A percentile compares a stretch with the other conserved stretches of the same genome.
These are phyloP conservation scores for Rhodophaea formosa DNA, from an alignment of 2,888 invertebrate genomes.

Conservation along the genomic window DNA sequence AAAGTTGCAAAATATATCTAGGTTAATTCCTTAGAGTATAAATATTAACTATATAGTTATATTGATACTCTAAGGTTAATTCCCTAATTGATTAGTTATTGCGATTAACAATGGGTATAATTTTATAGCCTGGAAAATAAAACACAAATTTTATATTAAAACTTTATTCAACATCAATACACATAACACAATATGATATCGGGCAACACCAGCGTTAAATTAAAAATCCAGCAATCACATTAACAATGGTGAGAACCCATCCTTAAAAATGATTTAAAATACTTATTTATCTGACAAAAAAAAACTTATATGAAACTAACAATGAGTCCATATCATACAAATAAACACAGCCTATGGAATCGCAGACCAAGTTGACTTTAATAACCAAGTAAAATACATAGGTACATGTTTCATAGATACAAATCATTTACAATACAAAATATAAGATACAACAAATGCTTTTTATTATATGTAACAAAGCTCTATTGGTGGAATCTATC, in stretches of 20 bases:
- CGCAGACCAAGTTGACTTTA: conserved; percentile 64
- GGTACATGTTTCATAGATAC: too few species aligned
- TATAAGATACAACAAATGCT: too few species aligned
- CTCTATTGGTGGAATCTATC: too few species aligned
- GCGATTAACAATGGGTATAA: background rate
- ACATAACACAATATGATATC: conserved; percentile 40
- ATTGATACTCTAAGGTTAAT: too few species aligned
- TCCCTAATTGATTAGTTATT: background rate
- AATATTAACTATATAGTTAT: too few species aligned
- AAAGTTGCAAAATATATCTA: too few species aligned
- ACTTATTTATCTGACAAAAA: conserved; percentile 37
- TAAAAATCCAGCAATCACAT: conserved; percentile 21
- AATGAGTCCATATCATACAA: conserved; percentile 57
- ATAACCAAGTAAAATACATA: conserved; percentile 36
- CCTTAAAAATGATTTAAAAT: conserved; percentile 35
- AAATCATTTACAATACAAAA: too few species aligned
- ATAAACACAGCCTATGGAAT: conserved; percentile 78
- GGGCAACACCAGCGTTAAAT: conserved; percentile 40
- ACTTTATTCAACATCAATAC: conserved; percentile 61
- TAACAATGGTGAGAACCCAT: conserved; percentile 25
- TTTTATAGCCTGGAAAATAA: conserved; percentile 8
- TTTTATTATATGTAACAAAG: too few species aligned
- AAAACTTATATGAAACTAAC: conserved; percentile 51
- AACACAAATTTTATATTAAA: conserved; percentile 11
- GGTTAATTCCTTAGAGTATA: too few species aligned